Evolutionary conservation across 2,113 vertebrate genomes (phyloP), one percentile per base, ranked within the genome.

Genomic region (Archilochus colubris): DNA sequence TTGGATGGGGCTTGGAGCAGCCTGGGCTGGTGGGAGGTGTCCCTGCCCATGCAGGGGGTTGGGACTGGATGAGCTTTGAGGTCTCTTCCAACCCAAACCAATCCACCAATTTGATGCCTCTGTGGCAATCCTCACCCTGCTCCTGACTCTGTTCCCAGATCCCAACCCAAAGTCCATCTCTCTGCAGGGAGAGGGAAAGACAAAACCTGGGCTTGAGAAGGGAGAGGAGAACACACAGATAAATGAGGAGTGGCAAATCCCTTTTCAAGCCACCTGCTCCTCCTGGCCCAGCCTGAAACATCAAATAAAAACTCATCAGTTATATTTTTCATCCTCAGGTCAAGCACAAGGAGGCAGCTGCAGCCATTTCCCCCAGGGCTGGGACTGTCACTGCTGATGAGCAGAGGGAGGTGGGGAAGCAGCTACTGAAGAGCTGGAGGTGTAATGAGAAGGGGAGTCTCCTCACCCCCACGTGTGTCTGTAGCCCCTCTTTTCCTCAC

Each of bases 211-310:
- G 67, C 67, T 5, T 22, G 57, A 48, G 50, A 48, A 54, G n/a
- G 61, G 31, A 25, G 3, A 10, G 51, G 18, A 77, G 7, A 81
- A 57, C 0, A 1, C 0, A 0, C 15, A 66, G 78, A 43, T n/a
- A 74, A 59, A 31, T 0, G 0, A 1, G 82, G 40, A 82, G 33
- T 2, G 6, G 22, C 22, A 54, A 7, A 10, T 77, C 43, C n/a
- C 57, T 64, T 30, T 24, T 22, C 50, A 30, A 48, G 8, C 28
- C 62, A 50, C 12, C 62, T 27, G 43, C 75, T 78, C 20, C 38
- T 9, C 11, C 0, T 21, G 1, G 3, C 33, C 17, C 43, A 40
- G 66, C 30, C 38, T 17, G 44, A n/a, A 66, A 73, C 43, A 46
- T 33, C 40, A 44, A 64, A 53, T 28, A 44, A 48, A 38, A 38